These are phyloP conservation scores for Acanthopagrus latus DNA, from an alignment of 2,797 vertebrate species.

Conservation along the genomic window DNA sequence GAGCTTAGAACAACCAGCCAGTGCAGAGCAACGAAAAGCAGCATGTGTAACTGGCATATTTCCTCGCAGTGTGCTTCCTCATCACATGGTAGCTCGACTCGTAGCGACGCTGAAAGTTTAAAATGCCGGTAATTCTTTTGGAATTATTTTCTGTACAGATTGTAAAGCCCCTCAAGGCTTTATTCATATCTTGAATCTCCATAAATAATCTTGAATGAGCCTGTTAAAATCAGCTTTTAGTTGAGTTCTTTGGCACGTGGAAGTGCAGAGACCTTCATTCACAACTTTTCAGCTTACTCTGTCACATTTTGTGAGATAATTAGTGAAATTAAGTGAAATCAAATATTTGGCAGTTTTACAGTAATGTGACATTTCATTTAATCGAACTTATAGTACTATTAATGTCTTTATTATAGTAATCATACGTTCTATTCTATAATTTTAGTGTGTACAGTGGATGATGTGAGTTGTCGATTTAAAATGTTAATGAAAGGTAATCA, in stretches of 20 bases:
- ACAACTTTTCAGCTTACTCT: background rate
- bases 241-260: background rate
- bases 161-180: background rate
- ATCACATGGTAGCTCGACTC: conserved; percentile 27
- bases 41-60: conserved; percentile 62
- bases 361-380: background rate
- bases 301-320: background rate
- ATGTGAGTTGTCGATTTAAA: background rate
- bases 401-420: background rate
- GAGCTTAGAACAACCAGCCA: conserved; percentile 72
- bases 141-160: background rate
- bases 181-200: background rate
- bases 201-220: background rate
- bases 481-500: background rate
- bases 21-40: conserved; percentile 55
- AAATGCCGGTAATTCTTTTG: conserved; percentile 19
- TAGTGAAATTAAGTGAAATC: background rate
- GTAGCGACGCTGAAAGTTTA: conserved; percentile 9
- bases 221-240: conserved; percentile 7
- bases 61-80: conserved; percentile 51
- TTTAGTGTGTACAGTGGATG: conserved; percentile 1
- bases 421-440: background rate
- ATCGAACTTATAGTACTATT: background rate
- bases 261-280: too few relatives aligned
- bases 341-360: background rate